Base-by-base conservation (phyloP, 1,140 invertebrate species). In the Bicyclus anynana region DNA sequence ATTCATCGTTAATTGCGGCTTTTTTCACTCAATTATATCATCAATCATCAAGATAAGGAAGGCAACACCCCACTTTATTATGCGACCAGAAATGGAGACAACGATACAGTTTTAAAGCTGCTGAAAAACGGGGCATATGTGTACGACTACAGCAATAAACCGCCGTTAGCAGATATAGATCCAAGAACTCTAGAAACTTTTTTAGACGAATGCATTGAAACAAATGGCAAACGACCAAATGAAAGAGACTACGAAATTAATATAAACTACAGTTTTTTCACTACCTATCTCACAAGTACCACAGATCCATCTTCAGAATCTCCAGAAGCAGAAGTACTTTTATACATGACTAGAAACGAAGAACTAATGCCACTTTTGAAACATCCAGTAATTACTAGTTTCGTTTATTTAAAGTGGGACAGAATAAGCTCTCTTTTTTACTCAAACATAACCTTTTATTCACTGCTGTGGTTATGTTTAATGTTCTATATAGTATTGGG, bases 31-130 rank as follows among this genome's bases (percentile, higher is more conserved):
- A 84, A 87, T 20, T 67, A 87, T 7, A 87, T 94, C 72, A 87
- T 95, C 0, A 95, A 96, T 73, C 90, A 90, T 58, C 67, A 75
- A 6, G 95, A 96, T 75, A 86, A 90, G 0, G 93, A 93, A 64
- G 92, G 93, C 9, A 96, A 96, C 63, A 94, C 94, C 9, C 91
- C 95, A 0, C 84, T 97, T 7, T 95, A 97, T 83, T 97, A 96
- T 76, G 95, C 96, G 0, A 92, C 93, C 10, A 92, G 92, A 71
- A 92, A 92, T 62, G 91, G 91, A 7, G 91, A 93, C 62, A 74
- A 83, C 23, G 86, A 91, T 33, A 91, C 91, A 0, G 90, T 93
- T 2, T 74, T 91, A 33, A 76, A 91, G 20, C 72, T 96, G n/a
- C 75, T 96, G 1, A 79, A 90, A 21, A 90, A 90, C 52, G 94